Evolutionary conservation across 2,797 vertebrate genomes (phyloP).

Genomic region (Erethizon dorsatum): DNA sequence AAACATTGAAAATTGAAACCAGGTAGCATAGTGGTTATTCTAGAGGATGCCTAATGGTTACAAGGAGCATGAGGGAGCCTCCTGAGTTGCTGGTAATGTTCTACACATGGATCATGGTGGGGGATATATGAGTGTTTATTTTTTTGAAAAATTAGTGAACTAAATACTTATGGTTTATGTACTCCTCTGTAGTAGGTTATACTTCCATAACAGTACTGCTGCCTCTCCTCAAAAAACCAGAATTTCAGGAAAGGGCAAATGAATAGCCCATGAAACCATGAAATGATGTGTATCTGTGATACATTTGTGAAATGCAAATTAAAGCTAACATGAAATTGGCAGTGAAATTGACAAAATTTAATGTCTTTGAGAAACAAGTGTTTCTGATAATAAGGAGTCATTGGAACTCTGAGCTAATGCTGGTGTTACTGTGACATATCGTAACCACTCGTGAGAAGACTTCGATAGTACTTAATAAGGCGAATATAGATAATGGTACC

Average conservation of each 20-base stretch:
- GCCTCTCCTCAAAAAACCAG: background rate
- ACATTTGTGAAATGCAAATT: conserved; percentile 8
- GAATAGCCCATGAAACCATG: background rate
- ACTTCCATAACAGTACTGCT: background rate
- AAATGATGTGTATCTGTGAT: background rate
- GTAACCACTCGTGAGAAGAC: background rate
- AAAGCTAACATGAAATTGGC: conserved; percentile 1
- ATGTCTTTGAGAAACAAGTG: background rate
- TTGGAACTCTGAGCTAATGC: background rate
- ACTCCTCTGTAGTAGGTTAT: background rate
- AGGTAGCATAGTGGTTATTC: background rate
- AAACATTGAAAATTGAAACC: conserved; percentile 8
- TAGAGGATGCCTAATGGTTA: background rate
- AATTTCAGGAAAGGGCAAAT: conserved; percentile 11
- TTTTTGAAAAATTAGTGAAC: conserved; percentile 2
- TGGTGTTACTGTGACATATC: background rate
- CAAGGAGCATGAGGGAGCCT: background rate
- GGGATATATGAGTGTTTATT: background rate
- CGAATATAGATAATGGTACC: background rate
- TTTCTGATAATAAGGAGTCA: background rate
- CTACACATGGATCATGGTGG: background rate
- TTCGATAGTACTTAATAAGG: background rate
- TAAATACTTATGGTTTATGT: background rate
- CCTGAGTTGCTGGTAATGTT: background rate
- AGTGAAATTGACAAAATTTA: conserved; percentile 33